These are phyloP conservation scores for Standfussiana lucernea DNA, from an alignment of 2,888 invertebrate genomes.

Conservation along the genomic window DNA sequence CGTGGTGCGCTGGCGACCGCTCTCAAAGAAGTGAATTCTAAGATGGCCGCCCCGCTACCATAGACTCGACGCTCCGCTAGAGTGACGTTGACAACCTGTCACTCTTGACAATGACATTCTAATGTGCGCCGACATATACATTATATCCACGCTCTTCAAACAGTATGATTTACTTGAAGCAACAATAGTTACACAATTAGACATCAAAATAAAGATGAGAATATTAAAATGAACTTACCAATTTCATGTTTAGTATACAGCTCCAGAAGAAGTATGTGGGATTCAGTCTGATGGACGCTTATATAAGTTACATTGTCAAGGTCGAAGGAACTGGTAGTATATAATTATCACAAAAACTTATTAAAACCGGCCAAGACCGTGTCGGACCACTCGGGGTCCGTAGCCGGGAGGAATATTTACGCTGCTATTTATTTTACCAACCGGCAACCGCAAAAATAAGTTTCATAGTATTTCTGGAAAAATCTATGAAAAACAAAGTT, in stretches of 20 bases:
- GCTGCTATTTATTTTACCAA: background rate
- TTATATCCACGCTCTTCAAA: background rate
- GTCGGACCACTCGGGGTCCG: slow-evolving; percentile 1
- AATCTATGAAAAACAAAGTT: background rate
- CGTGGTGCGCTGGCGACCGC: too few relatives aligned
- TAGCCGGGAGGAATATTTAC: background rate
- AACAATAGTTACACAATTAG: background rate
- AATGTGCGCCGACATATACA: too few relatives aligned
- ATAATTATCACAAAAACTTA: slow-evolving; percentile 5
- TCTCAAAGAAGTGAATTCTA: too few relatives aligned
- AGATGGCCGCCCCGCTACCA: too few relatives aligned
- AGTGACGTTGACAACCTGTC: too few relatives aligned
- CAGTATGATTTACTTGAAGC: background rate
- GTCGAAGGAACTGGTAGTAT: slow-evolving; percentile 6
- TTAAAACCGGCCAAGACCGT: background rate
- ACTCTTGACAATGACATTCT: too few relatives aligned
- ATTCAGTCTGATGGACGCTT: slow-evolving; percentile 32
- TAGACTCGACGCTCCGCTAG: too few relatives aligned
- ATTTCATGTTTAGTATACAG: slow-evolving; percentile 32
- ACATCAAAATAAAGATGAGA: background rate
- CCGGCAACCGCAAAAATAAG: background rate
- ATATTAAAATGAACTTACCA: slow-evolving; percentile 19
- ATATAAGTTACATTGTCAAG: slow-evolving; percentile 25
- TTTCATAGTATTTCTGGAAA: background rate
- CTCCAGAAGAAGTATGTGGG: slow-evolving; percentile 22